Evolutionary conservation across 1,140 invertebrate species (phyloP).

Genomic region (Cryptotermes secundus): DNA sequence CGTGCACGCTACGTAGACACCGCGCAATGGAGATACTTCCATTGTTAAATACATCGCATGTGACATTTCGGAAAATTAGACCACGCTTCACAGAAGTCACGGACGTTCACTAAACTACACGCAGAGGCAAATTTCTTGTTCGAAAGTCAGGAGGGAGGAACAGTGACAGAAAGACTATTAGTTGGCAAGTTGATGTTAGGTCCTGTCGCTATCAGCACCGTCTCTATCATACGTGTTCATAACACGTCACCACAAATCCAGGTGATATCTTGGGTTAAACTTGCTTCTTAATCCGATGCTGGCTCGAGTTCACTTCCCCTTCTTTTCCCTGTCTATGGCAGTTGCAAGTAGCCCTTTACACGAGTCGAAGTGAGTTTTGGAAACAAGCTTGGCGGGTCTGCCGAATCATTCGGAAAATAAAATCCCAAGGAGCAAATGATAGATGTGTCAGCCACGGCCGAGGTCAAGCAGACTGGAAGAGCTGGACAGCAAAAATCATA

Average conservation of each 20-base stretch:
- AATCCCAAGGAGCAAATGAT: neutral
- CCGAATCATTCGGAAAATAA: neutral
- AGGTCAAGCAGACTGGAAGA: neutral
- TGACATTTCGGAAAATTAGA: neutral
- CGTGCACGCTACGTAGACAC: neutral
- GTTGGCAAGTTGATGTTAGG: too few species aligned
- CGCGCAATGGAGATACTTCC: neutral
- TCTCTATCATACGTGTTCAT: too few species aligned
- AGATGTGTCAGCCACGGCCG: neutral
- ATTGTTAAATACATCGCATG: neutral
- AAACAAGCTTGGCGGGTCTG: neutral
- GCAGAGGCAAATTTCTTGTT: too few species aligned
- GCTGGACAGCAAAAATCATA: neutral
- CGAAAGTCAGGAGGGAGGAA: too few species aligned
- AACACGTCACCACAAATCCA: too few species aligned
- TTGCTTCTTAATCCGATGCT: too few species aligned
- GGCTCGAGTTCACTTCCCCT: neutral
- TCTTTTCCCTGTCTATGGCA: neutral
- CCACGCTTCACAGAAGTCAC: too few species aligned
- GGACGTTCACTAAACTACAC: too few species aligned
- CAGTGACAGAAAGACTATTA: too few species aligned
- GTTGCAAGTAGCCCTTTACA: constrained; percentile 7
- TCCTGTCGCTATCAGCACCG: too few species aligned
- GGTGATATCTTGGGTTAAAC: too few species aligned
- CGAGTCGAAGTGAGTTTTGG: neutral